Base-by-base conservation (phyloP, 2,797 vertebrate genomes). In the Heteromormyrus szaboi region DNA sequence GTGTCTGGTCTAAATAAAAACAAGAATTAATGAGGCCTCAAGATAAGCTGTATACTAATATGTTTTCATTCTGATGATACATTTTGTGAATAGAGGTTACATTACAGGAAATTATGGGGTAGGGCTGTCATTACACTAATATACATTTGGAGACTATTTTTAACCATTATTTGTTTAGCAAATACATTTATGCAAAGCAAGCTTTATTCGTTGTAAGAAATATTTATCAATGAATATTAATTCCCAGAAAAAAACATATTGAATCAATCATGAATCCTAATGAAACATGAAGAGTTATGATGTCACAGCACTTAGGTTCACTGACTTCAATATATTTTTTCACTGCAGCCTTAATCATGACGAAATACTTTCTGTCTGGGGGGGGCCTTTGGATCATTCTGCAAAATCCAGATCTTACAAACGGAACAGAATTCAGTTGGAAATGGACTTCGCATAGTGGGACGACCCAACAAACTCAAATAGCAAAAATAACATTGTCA, bases 361-460 rank as follows among this genome's bases (percentile, higher is more conserved):
- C 33, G 1, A 59, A 33, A 5, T 87, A 84, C 76, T 88, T 90
- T 46, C 3, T 46, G 4, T 46, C n/a, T 3, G 41, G 9, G 33
- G 22, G 12, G 5, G 1, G 3, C 5, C 1, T 19, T 0, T 29
- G 5, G 62, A 2, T 86, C 33, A 46, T 0, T 89, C 62, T 89
- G 12, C 12, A 8, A 54, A 50, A 11, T 19, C 62, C 86, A 22
- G 0, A 29, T 33, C 59, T 79, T 29, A 79, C 1, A 4, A 65
- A 62, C 3, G 86, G 41, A 29, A 79, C 79, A 14, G 54, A 88
- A 29, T 87, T 89, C 53, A 54, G 46, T 19, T 90, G 88, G 88
- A n/a, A 85, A 46, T 88, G 88, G 90, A 89, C 59, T 17, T 56
- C 90, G 25, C 90, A 90, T 87, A 50, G 88, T 56, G 25, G 88